Conservation (phyloP, 2,888 invertebrate genomes). For the Acanthosepion lycidas region DNA sequence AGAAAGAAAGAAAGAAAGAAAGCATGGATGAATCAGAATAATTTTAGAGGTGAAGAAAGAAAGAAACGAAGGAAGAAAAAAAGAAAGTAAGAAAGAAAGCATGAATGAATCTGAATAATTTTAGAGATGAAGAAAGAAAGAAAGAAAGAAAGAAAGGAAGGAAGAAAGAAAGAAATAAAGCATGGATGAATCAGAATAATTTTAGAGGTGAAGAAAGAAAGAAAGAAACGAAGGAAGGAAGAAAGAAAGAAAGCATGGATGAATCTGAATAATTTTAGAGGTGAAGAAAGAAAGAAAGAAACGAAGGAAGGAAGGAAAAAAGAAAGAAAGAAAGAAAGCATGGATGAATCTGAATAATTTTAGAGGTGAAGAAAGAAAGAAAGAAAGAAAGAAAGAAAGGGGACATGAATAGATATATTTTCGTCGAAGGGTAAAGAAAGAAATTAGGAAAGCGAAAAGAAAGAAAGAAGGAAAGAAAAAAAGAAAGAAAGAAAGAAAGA, state of each 20-base stretch:
- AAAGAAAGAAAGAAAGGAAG: not conserved
- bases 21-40: not conserved
- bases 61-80: not conserved
- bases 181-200: not conserved
- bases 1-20: not conserved
- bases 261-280: not conserved
- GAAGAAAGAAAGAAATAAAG: not conserved
- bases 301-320: not conserved
- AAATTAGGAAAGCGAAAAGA: too few species aligned
- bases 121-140: not conserved
- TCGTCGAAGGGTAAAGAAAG: not conserved
- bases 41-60: not conserved
- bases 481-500: too few species aligned
- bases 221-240: not conserved
- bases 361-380: too few species aligned
- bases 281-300: not conserved
- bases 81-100: not conserved
- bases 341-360: too few species aligned
- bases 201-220: not conserved
- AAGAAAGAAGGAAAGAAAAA: too few species aligned
- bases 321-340: not conserved
- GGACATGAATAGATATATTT: too few species aligned
- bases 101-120: not conserved
- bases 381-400: not conserved
- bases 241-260: not conserved